Conservation (phyloP, 2,888 invertebrate genomes). For the Noctuana brunneofusca region DNA sequence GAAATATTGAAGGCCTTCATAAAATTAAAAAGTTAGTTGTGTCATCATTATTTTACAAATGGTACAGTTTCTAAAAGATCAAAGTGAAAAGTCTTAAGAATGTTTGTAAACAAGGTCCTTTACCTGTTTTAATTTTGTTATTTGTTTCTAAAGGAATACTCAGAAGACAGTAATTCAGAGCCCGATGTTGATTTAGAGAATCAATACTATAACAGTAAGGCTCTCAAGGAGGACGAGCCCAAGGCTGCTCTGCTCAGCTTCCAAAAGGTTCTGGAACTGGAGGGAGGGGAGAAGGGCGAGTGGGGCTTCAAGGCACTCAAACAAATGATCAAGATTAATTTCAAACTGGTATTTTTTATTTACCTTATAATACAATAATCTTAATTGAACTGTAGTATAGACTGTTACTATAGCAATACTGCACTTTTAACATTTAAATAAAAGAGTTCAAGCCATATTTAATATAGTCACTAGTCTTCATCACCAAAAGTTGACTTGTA, state of each 20-base stretch:
- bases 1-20: no score
- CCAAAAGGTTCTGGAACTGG: constrained; percentile 97
- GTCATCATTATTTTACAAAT: not conserved
- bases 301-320: constrained; percentile 99
- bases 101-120: not conserved
- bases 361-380: not conserved
- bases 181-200: constrained; percentile 99
- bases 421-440: not conserved
- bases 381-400: not conserved
- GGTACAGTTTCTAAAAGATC: not conserved
- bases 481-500: no score
- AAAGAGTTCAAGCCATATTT: no score
- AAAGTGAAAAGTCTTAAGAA: not conserved
- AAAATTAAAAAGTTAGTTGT: no score
- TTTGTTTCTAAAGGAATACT: constrained; percentile 91
- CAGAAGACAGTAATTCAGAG: constrained; percentile 99
- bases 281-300: constrained; percentile 99
- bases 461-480: no score
- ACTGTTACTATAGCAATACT: not conserved
- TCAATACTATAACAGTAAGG: constrained; percentile 99
- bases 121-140: not conserved
- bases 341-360: constrained; percentile 88
- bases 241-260: constrained; percentile 95
- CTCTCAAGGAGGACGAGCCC: constrained; percentile 98
- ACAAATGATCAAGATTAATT: constrained; percentile 99